Conservation (phyloP, 2,797 vertebrate genomes). For the Zenarchopterus dispar region DNA sequence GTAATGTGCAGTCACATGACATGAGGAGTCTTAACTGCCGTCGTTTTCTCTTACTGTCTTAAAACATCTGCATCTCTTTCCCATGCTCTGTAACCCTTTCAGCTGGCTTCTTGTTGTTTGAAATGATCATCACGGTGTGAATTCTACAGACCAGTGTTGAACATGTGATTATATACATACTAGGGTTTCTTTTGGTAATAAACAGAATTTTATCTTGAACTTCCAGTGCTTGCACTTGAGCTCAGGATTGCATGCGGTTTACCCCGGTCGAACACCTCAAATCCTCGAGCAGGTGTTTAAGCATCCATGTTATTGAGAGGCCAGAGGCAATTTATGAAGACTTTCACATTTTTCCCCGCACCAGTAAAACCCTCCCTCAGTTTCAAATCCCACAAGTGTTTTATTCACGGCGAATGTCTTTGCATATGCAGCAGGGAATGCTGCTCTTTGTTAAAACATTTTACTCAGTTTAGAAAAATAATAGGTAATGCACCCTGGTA, state of each 20-base stretch:
- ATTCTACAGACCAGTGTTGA: slow-evolving; percentile 12
- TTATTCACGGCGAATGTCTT: slow-evolving; percentile 63
- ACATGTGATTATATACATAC: slow-evolving; percentile 1
- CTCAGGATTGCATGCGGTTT: slow-evolving; percentile 27
- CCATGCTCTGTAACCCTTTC: slow-evolving; percentile 17
- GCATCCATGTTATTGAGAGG: slow-evolving; percentile 62
- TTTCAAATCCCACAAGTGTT: slow-evolving; percentile 52
- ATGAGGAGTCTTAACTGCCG: slow-evolving; percentile 67
- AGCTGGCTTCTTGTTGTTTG: slow-evolving; percentile 4
- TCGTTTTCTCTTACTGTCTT: slow-evolving; percentile 77
- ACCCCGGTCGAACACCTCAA: slow-evolving; percentile 30
- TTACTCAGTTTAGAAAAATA: slow-evolving; percentile 68
- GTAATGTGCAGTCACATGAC: slow-evolving; percentile 71
- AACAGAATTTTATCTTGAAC: slow-evolving; percentile 11
- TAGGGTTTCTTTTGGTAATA: not conserved
- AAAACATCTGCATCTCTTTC: slow-evolving; percentile 36
- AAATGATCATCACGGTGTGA: slow-evolving; percentile 8
- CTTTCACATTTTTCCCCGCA: slow-evolving; percentile 55
- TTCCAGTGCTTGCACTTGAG: slow-evolving; percentile 13
- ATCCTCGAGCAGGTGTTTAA: slow-evolving; percentile 70
- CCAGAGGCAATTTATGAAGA: slow-evolving; percentile 55
- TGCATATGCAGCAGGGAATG: slow-evolving; percentile 53
- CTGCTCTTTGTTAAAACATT: slow-evolving; percentile 56
- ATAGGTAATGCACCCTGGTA: slow-evolving; percentile 50
- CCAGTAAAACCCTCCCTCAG: slow-evolving; percentile 39